Evolutionary conservation across 2,888 invertebrate genomes (phyloP).

Genomic region (Lordiphosa andalusiaca): DNA sequence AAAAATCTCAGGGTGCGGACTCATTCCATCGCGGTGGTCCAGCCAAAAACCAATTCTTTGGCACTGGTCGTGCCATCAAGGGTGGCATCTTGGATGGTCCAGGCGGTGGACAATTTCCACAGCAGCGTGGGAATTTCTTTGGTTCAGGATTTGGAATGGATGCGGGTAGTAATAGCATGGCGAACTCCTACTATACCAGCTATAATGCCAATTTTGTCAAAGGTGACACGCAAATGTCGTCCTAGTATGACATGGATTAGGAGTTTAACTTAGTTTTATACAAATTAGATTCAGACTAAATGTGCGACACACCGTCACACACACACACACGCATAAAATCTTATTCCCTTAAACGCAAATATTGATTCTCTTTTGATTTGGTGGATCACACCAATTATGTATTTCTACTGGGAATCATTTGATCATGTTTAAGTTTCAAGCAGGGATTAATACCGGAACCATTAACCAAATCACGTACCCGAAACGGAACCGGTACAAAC

Average conservation of each 20-base stretch:
- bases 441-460: too few relatives aligned
- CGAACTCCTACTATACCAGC: conserved; percentile 34
- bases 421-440: too few relatives aligned
- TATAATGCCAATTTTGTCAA: conserved; percentile 53
- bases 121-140: neutral
- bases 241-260: conserved; percentile 46
- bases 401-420: too few relatives aligned
- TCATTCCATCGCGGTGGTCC: conserved; percentile 17
- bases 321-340: too few relatives aligned
- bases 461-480: too few relatives aligned
- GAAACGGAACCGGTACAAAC: too few relatives aligned
- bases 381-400: too few relatives aligned
- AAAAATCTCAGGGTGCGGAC: conserved; percentile 12
- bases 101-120: conserved; percentile 20
- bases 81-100: conserved; percentile 34
- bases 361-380: too few relatives aligned
- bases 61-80: conserved; percentile 60
- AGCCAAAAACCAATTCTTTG: conserved; percentile 33
- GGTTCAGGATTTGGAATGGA: neutral
- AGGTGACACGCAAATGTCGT: conserved; percentile 41
- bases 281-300: neutral
- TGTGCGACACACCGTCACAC: too few relatives aligned
- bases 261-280: conserved; percentile 30
- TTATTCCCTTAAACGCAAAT: too few relatives aligned
- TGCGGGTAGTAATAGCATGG: neutral